Evolutionary conservation across 1,140 invertebrate species (phyloP).

Genomic region (Drosophila triauraria): DNA sequence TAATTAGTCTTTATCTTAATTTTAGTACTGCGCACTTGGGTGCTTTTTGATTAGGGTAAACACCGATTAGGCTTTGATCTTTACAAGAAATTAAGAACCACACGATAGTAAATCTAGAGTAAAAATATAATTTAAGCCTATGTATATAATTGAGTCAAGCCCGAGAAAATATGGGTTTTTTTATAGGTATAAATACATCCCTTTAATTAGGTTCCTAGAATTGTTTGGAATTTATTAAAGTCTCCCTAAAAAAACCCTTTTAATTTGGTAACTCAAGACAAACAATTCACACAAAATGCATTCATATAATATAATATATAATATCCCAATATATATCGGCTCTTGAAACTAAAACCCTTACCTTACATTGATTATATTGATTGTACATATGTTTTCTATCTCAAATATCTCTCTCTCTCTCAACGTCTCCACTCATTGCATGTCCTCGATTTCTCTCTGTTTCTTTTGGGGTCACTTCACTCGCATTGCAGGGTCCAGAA

Average conservation of each 20-base stretch:
- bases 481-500: conserved; percentile 92
- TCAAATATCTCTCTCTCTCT: conserved; percentile 33
- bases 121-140: neutral
- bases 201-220: neutral
- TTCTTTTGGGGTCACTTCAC: conserved; percentile 51
- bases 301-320: neutral
- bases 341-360: neutral
- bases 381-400: conserved; percentile 20
- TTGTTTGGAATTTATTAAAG: neutral
- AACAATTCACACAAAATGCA: conserved; percentile 2
- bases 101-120: too few species aligned
- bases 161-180: too few species aligned
- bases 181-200: too few species aligned
- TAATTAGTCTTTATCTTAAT: neutral
- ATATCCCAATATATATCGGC: neutral
- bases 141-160: too few species aligned
- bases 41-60: neutral
- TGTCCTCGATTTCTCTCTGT: conserved; percentile 66
- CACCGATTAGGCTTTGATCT: neutral
- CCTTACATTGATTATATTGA: neutral
- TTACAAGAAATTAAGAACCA: neutral
- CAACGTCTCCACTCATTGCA: conserved; percentile 69
- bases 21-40: too few species aligned
- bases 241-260: too few species aligned
- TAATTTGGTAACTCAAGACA: conserved; percentile 11